Evolutionary conservation across 2,888 invertebrate species (phyloP).

Genomic region (Bombyx huttoni): DNA sequence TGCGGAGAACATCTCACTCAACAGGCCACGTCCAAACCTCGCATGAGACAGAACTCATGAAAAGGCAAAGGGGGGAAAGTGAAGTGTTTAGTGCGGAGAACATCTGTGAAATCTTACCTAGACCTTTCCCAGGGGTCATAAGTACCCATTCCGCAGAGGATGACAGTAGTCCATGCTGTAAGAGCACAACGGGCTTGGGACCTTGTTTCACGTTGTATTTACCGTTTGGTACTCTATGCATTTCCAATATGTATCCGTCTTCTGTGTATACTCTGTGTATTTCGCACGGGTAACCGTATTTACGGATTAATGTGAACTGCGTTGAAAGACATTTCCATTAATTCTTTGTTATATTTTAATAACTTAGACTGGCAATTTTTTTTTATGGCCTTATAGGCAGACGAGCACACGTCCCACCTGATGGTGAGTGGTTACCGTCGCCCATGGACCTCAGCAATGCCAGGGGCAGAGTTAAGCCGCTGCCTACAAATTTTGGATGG

Average conservation of each 20-base stretch:
- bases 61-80: too few species aligned
- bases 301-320: constrained; percentile 48
- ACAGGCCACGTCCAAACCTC: too few species aligned
- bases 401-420: too few species aligned
- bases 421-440: too few species aligned
- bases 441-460: too few species aligned
- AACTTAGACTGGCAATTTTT: neutral
- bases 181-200: constrained; percentile 70
- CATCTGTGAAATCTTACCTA: constrained; percentile 32
- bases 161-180: constrained; percentile 87
- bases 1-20: too few species aligned
- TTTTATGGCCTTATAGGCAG: too few species aligned
- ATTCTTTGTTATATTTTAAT: neutral
- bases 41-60: too few species aligned
- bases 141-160: constrained; percentile 86
- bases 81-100: too few species aligned
- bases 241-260: constrained; percentile 85
- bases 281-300: constrained; percentile 80
- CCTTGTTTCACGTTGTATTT: constrained; percentile 19
- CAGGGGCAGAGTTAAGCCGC: too few species aligned
- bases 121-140: constrained; percentile 76
- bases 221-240: constrained; percentile 84
- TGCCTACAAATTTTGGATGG: too few species aligned
- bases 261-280: constrained; percentile 79
- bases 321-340: neutral